Evolutionary conservation across 2,797 vertebrate species (phyloP).

Genomic region (Artibeus jamaicensis): DNA sequence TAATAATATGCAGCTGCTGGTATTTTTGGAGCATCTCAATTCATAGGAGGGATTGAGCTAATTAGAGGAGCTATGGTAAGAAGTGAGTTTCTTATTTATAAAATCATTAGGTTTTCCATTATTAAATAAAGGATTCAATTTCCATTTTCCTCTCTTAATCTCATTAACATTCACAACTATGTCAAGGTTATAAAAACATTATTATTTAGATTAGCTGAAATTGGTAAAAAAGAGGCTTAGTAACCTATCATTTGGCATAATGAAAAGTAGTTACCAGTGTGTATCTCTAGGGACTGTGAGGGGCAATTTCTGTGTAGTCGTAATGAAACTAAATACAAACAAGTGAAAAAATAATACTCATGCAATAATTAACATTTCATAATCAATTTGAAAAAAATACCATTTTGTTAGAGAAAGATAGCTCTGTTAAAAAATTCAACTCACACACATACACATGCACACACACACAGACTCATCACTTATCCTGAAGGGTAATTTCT

Average conservation of each 20-base stretch:
- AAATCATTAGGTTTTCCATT: constrained; percentile 22
- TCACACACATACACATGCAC: not conserved
- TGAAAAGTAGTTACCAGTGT: constrained; percentile 32
- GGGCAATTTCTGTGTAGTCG: not conserved
- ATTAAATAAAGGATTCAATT: constrained; percentile 36
- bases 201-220: constrained; percentile 52
- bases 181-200: constrained; percentile 54
- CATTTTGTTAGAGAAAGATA: constrained; percentile 28
- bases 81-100: constrained; percentile 8
- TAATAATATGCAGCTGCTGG: not conserved
- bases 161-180: constrained; percentile 56
- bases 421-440: constrained; percentile 24
- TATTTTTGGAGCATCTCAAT: not conserved
- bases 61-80: not conserved
- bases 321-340: constrained; percentile 48
- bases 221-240: not conserved
- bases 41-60: not conserved
- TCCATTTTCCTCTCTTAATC: not conserved
- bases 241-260: constrained; percentile 26
- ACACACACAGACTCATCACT: not conserved
- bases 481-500: constrained; percentile 10
- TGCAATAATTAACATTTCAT: constrained; percentile 21
- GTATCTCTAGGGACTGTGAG: not conserved
- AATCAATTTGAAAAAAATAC: not conserved
- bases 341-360: not conserved